Percentiles rank a stretch among this genome's conserved stretches.
These are phyloP conservation scores for Clarias batrachus DNA, from an alignment of 2,113 vertebrate species.

Conservation along the genomic window DNA sequence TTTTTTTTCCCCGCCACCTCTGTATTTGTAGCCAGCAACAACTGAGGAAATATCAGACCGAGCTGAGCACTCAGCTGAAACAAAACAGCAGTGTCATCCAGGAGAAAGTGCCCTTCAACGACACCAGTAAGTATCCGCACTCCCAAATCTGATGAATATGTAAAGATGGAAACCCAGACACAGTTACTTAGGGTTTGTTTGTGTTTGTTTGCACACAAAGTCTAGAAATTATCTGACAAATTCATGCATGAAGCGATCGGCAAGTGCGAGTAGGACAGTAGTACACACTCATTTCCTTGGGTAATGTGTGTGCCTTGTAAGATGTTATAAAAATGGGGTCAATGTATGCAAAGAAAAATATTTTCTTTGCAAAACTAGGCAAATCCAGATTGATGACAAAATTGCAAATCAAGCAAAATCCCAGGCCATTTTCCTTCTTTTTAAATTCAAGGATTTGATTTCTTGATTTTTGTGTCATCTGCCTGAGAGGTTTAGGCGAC, in stretches of 20 bases:
- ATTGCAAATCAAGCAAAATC: too few relatives aligned
- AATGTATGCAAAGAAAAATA: not conserved
- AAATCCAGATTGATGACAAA: not conserved
- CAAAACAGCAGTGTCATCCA: slow-evolving; percentile 90
- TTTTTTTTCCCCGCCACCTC: not conserved
- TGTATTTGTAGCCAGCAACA: slow-evolving; percentile 85
- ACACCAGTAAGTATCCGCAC: slow-evolving; percentile 84
- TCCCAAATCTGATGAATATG: not conserved
- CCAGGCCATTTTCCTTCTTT: too few relatives aligned
- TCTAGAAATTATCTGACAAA: not conserved
- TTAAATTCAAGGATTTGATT: too few relatives aligned
- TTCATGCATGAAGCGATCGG: not conserved
- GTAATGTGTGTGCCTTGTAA: not conserved
- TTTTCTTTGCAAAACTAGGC: not conserved
- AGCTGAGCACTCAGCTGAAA: slow-evolving; percentile 89
- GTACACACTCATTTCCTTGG: not conserved
- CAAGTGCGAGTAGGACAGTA: not conserved
- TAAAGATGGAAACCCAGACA: not conserved
- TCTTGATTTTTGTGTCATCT: too few relatives aligned
- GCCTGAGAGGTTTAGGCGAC: too few relatives aligned
- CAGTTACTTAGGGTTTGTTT: not conserved
- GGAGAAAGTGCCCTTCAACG: slow-evolving; percentile 99
- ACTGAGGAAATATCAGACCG: slow-evolving; percentile 86
- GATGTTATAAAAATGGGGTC: not conserved
- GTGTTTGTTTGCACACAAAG: not conserved